Conservation (phyloP, 2,113 vertebrate genomes). For the Chinchilla lanigera region DNA sequence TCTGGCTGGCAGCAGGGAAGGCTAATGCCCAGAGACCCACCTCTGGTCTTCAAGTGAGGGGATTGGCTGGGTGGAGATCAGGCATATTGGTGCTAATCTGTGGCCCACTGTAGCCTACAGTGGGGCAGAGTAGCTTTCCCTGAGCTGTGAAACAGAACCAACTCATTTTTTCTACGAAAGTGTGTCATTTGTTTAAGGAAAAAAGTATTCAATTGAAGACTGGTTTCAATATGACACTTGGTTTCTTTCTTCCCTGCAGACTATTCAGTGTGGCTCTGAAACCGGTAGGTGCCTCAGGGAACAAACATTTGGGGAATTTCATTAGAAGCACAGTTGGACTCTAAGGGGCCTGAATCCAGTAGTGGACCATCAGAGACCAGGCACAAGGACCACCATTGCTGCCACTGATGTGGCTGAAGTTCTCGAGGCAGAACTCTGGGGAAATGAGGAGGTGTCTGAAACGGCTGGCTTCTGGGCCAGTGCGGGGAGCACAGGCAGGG, state of each 20-base stretch:
- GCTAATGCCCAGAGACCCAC: neutral
- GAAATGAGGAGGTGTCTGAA: neutral
- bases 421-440: neutral
- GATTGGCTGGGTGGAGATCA: neutral
- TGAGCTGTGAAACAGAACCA: neutral
- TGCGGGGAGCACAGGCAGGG: neutral
- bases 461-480: neutral
- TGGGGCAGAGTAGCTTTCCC: neutral
- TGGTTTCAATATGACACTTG: slow-evolving; percentile 19
- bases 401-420: neutral
- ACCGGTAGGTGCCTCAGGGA: slow-evolving; percentile 69
- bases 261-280: slow-evolving; percentile 77
- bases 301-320: neutral
- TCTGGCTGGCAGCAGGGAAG: neutral
- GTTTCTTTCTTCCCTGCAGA: slow-evolving; percentile 79
- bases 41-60: neutral
- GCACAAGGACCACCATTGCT: neutral
- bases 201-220: neutral
- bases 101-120: neutral
- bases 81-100: neutral
- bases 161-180: neutral
- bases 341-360: neutral
- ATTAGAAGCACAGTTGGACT: neutral
- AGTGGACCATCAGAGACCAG: neutral
- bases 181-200: neutral